phyloP scores from a whole-genome alignment of 1,140 invertebrate species.

The Ganaspis sp. region DNA sequence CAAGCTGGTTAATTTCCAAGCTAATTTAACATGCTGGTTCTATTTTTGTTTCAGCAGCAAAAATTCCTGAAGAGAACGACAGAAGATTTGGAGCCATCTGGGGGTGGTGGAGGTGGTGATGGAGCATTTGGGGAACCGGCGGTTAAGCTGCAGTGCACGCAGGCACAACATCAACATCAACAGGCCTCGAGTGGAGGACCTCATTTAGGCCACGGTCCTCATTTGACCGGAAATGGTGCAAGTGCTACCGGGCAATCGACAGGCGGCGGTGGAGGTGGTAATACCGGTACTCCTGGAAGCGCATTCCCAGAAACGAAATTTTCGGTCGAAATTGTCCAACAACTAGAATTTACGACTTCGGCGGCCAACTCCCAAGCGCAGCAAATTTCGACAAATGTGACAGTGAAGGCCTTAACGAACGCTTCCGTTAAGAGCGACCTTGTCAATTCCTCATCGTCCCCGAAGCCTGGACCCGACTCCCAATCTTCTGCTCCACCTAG shows the following conservation, averaged over 20 bases:
- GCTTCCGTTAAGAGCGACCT: slow-evolving; percentile 87
- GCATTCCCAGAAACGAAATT: slow-evolving; percentile 88
- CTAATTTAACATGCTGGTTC: slow-evolving; percentile 31
- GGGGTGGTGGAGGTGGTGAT: slow-evolving; percentile 71
- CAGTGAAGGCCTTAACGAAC: slow-evolving; percentile 90
- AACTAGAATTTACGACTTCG: slow-evolving; percentile 90
- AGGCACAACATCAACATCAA: slow-evolving; percentile 71
- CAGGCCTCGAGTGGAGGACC: slow-evolving; percentile 59
- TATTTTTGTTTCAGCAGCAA: slow-evolving; percentile 83
- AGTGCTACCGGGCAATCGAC: slow-evolving; percentile 60
- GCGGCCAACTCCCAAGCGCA: slow-evolving; percentile 89
- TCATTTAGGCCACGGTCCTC: slow-evolving; percentile 68
- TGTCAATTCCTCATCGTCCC: slow-evolving; percentile 74
- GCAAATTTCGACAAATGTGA: slow-evolving; percentile 94
- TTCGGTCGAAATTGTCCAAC: slow-evolving; percentile 93
- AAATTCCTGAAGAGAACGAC: slow-evolving; percentile 86
- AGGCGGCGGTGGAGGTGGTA: slow-evolving; percentile 58
- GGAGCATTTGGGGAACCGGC: slow-evolving; percentile 82
- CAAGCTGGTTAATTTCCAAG: too few species aligned
- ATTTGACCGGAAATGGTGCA: slow-evolving; percentile 65
- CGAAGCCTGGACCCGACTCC: slow-evolving; percentile 71
- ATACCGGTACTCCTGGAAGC: slow-evolving; percentile 63
- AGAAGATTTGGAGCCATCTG: slow-evolving; percentile 82
- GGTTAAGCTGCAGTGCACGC: slow-evolving; percentile 86
- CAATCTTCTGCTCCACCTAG: slow-evolving; percentile 45